phyloP scores from a whole-genome alignment of 2,113 vertebrate genomes.

The Ammospiza caudacuta region DNA sequence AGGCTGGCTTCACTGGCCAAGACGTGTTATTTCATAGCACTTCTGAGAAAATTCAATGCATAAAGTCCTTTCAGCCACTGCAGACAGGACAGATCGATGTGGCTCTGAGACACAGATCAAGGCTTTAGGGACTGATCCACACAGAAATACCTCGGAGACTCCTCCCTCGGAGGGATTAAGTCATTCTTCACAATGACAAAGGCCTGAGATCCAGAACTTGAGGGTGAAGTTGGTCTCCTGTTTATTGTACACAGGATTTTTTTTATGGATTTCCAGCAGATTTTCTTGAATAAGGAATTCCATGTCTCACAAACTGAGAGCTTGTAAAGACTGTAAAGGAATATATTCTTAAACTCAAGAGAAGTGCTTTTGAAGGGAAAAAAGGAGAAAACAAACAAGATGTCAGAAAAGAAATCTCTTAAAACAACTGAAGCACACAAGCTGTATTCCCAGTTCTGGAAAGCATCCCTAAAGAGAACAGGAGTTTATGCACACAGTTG shows the following conservation, averaged over 20 bases:
- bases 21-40: slow-evolving; percentile 1
- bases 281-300: background rate
- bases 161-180: background rate
- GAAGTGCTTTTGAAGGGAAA: background rate
- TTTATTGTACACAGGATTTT: background rate
- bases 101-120: background rate
- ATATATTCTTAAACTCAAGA: background rate
- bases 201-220: background rate
- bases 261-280: background rate
- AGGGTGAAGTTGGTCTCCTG: background rate
- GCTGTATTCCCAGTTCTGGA: background rate
- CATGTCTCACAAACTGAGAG: background rate
- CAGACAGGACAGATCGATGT: background rate
- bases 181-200: background rate
- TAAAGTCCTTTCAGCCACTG: background rate
- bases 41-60: slow-evolving; percentile 8
- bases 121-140: background rate
- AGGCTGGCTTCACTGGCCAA: background rate
- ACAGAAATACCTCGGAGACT: background rate
- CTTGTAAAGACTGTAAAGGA: background rate
- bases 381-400: background rate
- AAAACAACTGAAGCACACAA: background rate
- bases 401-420: background rate
- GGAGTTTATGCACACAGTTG: background rate
- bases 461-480: background rate